Conservation (phyloP, 2,113 vertebrate genomes). For the Procavia capensis region DNA sequence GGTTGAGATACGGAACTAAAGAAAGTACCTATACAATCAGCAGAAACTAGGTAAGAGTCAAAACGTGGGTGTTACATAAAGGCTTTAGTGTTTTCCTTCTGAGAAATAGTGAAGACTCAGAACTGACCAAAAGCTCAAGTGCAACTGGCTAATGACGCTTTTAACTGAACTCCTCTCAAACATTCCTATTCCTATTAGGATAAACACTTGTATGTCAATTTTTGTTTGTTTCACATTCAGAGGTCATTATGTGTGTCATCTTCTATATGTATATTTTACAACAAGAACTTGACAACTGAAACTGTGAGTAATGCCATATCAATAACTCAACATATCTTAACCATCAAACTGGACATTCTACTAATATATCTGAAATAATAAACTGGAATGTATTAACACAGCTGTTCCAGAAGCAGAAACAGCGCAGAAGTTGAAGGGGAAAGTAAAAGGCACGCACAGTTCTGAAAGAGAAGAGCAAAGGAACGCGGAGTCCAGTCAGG, state of each 20-base stretch:
- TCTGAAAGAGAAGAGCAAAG: slow-evolving; percentile 15
- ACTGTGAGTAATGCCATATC: slow-evolving; percentile 35
- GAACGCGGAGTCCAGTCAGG: neutral
- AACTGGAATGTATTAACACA: neutral
- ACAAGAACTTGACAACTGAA: slow-evolving; percentile 49
- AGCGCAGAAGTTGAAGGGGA: neutral
- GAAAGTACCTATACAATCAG: neutral
- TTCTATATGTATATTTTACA: slow-evolving; percentile 42
- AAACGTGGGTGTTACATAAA: neutral
- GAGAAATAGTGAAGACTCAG: slow-evolving; percentile 42
- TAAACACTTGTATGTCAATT: neutral
- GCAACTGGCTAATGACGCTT: neutral
- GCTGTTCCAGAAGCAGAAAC: slow-evolving; percentile 43
- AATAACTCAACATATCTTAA: slow-evolving; percentile 48
- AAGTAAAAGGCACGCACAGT: neutral
- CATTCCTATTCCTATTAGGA: slow-evolving; percentile 25
- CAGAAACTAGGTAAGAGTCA: slow-evolving; percentile 1
- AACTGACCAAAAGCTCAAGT: neutral
- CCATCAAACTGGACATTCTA: neutral
- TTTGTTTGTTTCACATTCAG: slow-evolving; percentile 23
- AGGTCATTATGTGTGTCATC: slow-evolving; percentile 9
- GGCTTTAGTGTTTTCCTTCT: neutral
- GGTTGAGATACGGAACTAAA: neutral
- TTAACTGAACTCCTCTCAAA: slow-evolving; percentile 9
- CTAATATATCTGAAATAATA: slow-evolving; percentile 38